Evolutionary conservation across 2,113 vertebrate genomes (phyloP).

Genomic region (Helogale parvula): DNA sequence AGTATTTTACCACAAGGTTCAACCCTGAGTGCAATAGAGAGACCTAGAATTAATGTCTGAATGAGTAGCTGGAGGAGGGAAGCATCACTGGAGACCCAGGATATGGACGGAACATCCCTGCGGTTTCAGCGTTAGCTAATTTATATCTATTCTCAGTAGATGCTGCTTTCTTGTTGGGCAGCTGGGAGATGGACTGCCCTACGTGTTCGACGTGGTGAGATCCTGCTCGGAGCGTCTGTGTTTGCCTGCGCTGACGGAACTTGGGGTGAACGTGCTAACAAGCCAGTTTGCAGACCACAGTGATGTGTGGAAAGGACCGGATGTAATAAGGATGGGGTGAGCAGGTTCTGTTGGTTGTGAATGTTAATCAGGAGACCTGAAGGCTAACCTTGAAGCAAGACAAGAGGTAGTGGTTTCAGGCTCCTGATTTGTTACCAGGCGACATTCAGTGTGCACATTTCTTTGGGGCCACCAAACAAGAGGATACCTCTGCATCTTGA

Average conservation of each 20-base stretch:
- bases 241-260: neutral
- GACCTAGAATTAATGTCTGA: constrained; percentile 64
- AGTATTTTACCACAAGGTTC: neutral
- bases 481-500: neutral
- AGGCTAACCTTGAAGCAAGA: neutral
- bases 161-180: constrained; percentile 49
- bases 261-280: neutral
- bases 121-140: constrained; percentile 44
- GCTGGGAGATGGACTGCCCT: neutral
- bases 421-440: neutral
- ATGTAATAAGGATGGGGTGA: neutral
- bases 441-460: neutral
- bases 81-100: neutral
- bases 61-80: constrained; percentile 14
- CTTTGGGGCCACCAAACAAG: neutral
- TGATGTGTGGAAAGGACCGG: neutral
- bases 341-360: neutral
- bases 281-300: neutral
- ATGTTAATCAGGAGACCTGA: neutral
- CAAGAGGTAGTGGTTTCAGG: neutral
- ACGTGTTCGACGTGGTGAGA: neutral
- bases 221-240: neutral
- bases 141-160: neutral
- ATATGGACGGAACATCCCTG: neutral
- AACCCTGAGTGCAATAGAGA: neutral